Conservation (phyloP, 2,113 vertebrate genomes). For the Lagenorhynchus albirostris region DNA sequence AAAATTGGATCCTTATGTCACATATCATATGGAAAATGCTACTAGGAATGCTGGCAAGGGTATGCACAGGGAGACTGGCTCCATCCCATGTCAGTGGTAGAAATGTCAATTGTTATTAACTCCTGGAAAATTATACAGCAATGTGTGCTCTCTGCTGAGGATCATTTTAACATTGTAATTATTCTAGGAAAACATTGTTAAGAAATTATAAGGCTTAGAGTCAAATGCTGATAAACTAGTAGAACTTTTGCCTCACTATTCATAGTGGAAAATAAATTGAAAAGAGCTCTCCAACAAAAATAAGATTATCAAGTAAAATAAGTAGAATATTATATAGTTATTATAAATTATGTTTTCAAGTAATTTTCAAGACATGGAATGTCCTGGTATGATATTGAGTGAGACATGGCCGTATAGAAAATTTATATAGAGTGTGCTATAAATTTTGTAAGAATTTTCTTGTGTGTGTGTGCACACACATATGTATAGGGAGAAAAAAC, state of each 20-base stretch:
- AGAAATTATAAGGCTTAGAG: background rate
- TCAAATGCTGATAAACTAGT: background rate
- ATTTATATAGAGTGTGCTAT: background rate
- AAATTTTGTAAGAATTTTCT: background rate
- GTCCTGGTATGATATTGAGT: background rate
- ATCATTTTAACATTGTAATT: background rate
- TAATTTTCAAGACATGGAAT: background rate
- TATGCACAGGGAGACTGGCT: background rate
- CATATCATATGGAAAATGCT: background rate
- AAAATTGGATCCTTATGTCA: background rate
- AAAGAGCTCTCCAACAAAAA: background rate
- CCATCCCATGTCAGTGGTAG: background rate
- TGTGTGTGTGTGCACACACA: background rate
- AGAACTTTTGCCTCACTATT: background rate
- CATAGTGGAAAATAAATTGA: background rate
- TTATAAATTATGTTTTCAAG: conserved; percentile 1
- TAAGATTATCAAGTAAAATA: background rate
- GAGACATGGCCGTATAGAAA: background rate
- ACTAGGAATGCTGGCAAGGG: background rate
- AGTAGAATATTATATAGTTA: background rate
- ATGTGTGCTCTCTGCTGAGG: background rate
- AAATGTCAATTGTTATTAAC: background rate
- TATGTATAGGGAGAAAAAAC: background rate
- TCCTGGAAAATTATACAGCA: background rate
- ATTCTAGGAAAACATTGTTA: background rate